A percentile compares a stretch with the other conserved stretches of the same genome.
Conservation (phyloP, 2,888 invertebrate genomes). For the Mythimna lalbum region DNA sequence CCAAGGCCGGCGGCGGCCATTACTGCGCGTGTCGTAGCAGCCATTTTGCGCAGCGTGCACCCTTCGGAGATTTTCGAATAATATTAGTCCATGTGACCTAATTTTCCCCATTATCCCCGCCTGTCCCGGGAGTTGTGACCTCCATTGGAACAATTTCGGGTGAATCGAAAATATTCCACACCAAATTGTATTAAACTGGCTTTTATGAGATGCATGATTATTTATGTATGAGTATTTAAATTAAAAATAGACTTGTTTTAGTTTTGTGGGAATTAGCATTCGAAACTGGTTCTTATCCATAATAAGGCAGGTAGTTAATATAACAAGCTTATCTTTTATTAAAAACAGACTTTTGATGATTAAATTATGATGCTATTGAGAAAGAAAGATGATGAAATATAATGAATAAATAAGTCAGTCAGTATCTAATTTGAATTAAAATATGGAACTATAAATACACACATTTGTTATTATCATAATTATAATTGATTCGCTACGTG, state of each 20-base stretch:
- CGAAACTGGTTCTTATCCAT: conserved; percentile 32
- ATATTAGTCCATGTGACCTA: conserved; percentile 72
- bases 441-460: conserved; percentile 45
- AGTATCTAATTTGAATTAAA: conserved; percentile 44
- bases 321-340: background rate
- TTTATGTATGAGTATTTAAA: conserved; percentile 29
- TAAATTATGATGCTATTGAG: conserved; percentile 13
- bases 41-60: conserved; percentile 83
- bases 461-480: conserved; percentile 51
- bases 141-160: conserved; percentile 18
- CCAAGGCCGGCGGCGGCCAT: conserved; percentile 89
- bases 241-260: conserved; percentile 24
- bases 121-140: conserved; percentile 30
- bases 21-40: conserved; percentile 80
- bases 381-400: conserved; percentile 32
- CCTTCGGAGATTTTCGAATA: conserved; percentile 72
- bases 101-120: conserved; percentile 65
- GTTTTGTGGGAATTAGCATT: conserved; percentile 39
- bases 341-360: conserved; percentile 17
- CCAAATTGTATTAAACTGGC: conserved; percentile 22
- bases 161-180: conserved; percentile 34
- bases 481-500: conserved; percentile 44
- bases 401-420: conserved; percentile 23
- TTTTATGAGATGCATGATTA: conserved; percentile 22
- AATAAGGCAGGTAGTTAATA: conserved; percentile 6